These are phyloP conservation scores for Sibirionetta formosa DNA, from an alignment of 2,797 vertebrate species.

Conservation along the genomic window DNA sequence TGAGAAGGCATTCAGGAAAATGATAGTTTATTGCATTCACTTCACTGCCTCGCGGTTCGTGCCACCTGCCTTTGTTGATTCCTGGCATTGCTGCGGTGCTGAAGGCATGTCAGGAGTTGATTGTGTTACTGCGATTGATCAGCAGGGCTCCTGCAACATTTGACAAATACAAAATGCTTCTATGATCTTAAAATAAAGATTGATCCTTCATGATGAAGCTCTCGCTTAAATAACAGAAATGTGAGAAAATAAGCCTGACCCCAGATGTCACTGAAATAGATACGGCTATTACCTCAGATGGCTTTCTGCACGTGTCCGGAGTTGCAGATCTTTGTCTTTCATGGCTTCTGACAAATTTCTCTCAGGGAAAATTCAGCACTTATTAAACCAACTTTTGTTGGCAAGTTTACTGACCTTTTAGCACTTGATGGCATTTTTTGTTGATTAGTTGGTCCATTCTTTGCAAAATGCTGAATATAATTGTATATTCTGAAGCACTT, in stretches of 20 bases:
- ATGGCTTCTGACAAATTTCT: neutral
- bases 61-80: slow-evolving; percentile 52
- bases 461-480: neutral
- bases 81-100: neutral
- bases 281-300: neutral
- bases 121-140: slow-evolving; percentile 67
- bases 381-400: neutral
- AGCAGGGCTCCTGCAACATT: neutral
- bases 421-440: neutral
- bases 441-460: neutral
- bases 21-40: slow-evolving; percentile 27
- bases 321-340: neutral
- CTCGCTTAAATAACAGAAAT: neutral
- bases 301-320: neutral
- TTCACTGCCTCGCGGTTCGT: slow-evolving; percentile 51
- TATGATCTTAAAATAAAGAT: slow-evolving; percentile 53
- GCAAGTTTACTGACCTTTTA: slow-evolving; percentile 16
- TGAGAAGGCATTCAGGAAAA: slow-evolving; percentile 49
- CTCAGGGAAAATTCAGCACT: neutral
- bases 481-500: neutral
- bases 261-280: neutral
- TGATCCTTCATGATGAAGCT: neutral
- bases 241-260: neutral
- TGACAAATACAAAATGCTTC: slow-evolving; percentile 55
- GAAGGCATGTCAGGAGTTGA: neutral